Evolutionary conservation across 1,140 invertebrate species (phyloP).

Genomic region (Aphidius gifuensis): DNA sequence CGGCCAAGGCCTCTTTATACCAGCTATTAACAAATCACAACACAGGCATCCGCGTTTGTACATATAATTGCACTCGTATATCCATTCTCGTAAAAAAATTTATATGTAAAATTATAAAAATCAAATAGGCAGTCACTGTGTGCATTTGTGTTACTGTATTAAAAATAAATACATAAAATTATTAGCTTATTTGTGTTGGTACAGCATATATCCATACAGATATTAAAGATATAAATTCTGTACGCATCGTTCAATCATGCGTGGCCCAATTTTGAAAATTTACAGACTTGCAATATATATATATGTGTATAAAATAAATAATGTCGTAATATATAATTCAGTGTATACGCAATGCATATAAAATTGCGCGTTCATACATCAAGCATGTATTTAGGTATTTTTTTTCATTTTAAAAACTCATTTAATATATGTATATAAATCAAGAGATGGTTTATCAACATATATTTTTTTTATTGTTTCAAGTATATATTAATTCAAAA

Average conservation of each 20-base stretch:
- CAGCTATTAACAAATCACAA: slow-evolving; percentile 39
- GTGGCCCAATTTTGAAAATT: slow-evolving; percentile 52
- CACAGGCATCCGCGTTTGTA: slow-evolving; percentile 52
- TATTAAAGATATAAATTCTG: slow-evolving; percentile 1
- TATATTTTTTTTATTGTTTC: slow-evolving; percentile 20
- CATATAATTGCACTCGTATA: slow-evolving; percentile 40
- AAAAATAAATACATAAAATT: too few species aligned
- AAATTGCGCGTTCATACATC: background rate
- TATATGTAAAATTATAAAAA: background rate
- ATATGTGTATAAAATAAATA: too few species aligned
- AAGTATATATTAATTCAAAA: slow-evolving; percentile 2
- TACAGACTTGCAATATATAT: slow-evolving; percentile 28
- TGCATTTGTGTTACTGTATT: too few species aligned
- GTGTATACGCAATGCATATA: slow-evolving; percentile 23
- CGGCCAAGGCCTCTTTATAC: slow-evolving; percentile 45
- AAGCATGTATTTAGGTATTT: too few species aligned
- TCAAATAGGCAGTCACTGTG: background rate
- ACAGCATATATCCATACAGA: too few species aligned
- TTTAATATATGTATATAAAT: too few species aligned
- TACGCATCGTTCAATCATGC: slow-evolving; percentile 24
- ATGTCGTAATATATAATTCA: slow-evolving; percentile 39
- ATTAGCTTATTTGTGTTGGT: too few species aligned
- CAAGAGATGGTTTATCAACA: too few species aligned
- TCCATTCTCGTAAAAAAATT: slow-evolving; percentile 44
- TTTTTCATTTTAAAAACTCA: too few species aligned